Conservation (phyloP, 2,113 vertebrate species). For the Strigops habroptila region DNA sequence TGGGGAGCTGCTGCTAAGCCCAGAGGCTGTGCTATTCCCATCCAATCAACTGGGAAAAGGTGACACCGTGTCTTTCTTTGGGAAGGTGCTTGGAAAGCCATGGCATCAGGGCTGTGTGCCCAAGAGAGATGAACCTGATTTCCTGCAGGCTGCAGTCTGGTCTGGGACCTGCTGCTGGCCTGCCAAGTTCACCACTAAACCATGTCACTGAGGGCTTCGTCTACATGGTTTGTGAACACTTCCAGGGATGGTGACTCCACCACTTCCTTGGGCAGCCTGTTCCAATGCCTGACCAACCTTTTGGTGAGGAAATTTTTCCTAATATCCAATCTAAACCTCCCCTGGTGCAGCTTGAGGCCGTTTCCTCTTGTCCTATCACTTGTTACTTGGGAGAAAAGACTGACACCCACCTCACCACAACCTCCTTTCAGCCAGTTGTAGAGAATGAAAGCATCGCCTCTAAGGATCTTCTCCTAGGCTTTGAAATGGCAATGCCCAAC, state of each 20-base stretch:
- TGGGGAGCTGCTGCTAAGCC: not conserved
- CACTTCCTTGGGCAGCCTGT: not conserved
- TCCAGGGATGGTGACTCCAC: not conserved
- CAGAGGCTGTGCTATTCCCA: not conserved
- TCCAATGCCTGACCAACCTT: not conserved
- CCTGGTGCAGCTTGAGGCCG: not conserved
- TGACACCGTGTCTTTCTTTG: not conserved
- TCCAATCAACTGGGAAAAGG: not conserved
- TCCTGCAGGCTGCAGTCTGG: not conserved
- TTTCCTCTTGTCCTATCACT: not conserved
- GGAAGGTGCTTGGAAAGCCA: not conserved
- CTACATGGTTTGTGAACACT: not conserved
- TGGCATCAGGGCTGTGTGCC: not conserved
- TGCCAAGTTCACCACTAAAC: not conserved
- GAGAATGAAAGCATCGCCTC: not conserved
- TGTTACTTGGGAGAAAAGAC: not conserved
- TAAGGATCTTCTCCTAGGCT: not conserved
- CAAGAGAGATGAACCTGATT: not conserved
- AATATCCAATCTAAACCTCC: not conserved
- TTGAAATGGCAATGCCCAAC: fast-evolving
- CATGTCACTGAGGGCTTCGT: not conserved
- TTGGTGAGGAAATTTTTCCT: not conserved
- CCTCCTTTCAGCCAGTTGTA: not conserved
- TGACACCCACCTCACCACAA: not conserved
- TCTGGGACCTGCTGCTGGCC: not conserved